Evolutionary conservation across 1,140 invertebrate genomes (phyloP).

Genomic region (Hyposmocoma kahamanoa): DNA sequence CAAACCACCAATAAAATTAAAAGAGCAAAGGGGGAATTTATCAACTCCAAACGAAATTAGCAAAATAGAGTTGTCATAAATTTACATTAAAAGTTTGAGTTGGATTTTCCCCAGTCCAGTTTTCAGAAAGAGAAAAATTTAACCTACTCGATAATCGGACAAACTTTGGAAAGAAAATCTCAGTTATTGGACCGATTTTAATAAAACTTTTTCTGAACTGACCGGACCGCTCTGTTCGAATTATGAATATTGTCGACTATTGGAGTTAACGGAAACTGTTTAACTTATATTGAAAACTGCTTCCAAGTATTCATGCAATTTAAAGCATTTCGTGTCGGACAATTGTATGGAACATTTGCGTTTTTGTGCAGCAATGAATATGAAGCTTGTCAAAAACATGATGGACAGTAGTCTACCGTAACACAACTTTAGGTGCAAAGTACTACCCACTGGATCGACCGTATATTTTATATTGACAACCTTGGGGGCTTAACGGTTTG

Average conservation of each 20-base stretch:
- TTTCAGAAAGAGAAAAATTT: background rate
- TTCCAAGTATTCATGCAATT: too few species aligned
- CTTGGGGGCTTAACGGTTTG: too few species aligned
- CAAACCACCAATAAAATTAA: too few species aligned
- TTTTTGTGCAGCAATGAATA: too few species aligned
- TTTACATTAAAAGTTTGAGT: conserved; percentile 1
- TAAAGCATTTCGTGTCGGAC: too few species aligned
- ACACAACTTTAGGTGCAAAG: too few species aligned
- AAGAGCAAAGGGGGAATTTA: too few species aligned
- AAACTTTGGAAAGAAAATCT: background rate
- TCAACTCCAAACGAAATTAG: background rate
- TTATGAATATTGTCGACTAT: conserved; percentile 1
- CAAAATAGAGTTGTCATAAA: background rate
- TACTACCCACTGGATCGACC: too few species aligned
- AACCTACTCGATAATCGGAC: background rate
- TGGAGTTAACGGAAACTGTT: background rate
- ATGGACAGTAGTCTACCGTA: too few species aligned
- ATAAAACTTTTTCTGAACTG: background rate
- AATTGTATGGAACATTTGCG: too few species aligned
- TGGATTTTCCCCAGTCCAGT: background rate
- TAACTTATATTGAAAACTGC: background rate
- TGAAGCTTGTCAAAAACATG: too few species aligned
- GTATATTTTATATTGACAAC: too few species aligned
- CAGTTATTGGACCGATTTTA: conserved; percentile 4
- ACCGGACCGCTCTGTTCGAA: background rate